A percentile compares a stretch with the other conserved stretches of the same genome.
Conservation (phyloP, 1,140 invertebrate species). For the Drosophila pachea region DNA sequence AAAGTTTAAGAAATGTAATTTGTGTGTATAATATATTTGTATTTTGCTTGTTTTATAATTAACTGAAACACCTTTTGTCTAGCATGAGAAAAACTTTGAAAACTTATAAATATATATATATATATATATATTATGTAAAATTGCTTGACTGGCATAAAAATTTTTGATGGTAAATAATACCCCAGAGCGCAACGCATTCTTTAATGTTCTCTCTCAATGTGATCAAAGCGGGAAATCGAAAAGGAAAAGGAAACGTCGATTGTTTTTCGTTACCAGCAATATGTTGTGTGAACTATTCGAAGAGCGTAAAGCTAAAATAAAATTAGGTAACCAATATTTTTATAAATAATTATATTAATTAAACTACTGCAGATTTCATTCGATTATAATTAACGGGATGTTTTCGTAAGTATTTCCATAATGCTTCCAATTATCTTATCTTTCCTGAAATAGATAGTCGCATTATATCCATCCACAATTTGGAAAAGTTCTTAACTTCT, state of each 20-base stretch:
- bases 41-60: slow-evolving; percentile 23
- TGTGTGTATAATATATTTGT: neutral
- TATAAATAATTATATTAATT: slow-evolving; percentile 73
- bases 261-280: slow-evolving; percentile 4
- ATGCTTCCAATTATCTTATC: slow-evolving; percentile 2
- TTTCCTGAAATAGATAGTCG: slow-evolving; percentile 16
- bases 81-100: neutral
- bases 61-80: slow-evolving; percentile 5
- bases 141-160: slow-evolving; percentile 21
- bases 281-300: slow-evolving; percentile 23
- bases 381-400: slow-evolving; percentile 49
- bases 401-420: slow-evolving; percentile 24
- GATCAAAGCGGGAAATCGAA: slow-evolving; percentile 6
- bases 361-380: slow-evolving; percentile 69
- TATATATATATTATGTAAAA: slow-evolving; percentile 42
- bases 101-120: slow-evolving; percentile 18
- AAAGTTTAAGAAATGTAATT: neutral
- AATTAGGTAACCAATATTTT: slow-evolving; percentile 50
- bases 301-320: slow-evolving; percentile 30
- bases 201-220: slow-evolving; percentile 4
- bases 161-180: slow-evolving; percentile 18
- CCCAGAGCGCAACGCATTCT: slow-evolving; percentile 39
- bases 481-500: neutral
- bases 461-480: slow-evolving; percentile 26
- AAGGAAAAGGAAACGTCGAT: neutral